A percentile compares a stretch with the other conserved stretches of the same genome.
phyloP scores from a whole-genome alignment of 1,140 invertebrate genomes.

The Sesamia nonagrioides region DNA sequence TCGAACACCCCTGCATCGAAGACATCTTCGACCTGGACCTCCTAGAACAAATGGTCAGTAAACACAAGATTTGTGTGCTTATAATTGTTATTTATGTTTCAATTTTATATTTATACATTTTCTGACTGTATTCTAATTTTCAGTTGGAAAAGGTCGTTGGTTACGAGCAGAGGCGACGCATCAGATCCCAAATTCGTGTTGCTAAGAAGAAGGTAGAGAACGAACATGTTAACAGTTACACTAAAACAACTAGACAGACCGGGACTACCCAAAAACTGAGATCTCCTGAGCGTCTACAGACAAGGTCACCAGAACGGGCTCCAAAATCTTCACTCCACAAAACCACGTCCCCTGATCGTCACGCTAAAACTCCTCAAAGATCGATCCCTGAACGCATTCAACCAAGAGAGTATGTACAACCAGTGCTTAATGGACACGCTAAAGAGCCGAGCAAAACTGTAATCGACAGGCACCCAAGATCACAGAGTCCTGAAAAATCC shows the following conservation, averaged over 20 bases:
- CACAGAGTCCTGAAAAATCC: constrained; percentile 72
- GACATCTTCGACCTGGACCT: constrained; percentile 91
- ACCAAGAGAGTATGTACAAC: constrained; percentile 55
- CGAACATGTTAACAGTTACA: constrained; percentile 60
- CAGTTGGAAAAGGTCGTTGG: constrained; percentile 91
- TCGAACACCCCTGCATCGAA: constrained; percentile 89
- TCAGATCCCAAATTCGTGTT: constrained; percentile 91
- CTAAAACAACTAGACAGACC: constrained; percentile 64
- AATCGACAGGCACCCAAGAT: constrained; percentile 58
- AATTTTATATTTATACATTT: constrained; percentile 53
- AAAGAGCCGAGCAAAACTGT: constrained; percentile 61
- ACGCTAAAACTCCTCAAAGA: constrained; percentile 53
- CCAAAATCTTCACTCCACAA: constrained; percentile 60
- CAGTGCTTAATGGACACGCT: constrained; percentile 62
- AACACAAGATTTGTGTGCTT: constrained; percentile 25
- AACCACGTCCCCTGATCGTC: constrained; percentile 57
- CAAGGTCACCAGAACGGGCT: constrained; percentile 66
- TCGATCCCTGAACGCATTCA: constrained; percentile 53
- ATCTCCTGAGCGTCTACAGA: constrained; percentile 66
- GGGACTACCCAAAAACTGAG: constrained; percentile 61
- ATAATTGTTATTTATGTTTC: constrained; percentile 15
- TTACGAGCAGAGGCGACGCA: constrained; percentile 92
- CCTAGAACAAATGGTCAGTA: constrained; percentile 90
- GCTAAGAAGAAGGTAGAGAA: constrained; percentile 88
- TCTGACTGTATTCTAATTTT: constrained; percentile 69